Conservation (phyloP, 2,888 invertebrate species). For the Electrophaes corylata region DNA sequence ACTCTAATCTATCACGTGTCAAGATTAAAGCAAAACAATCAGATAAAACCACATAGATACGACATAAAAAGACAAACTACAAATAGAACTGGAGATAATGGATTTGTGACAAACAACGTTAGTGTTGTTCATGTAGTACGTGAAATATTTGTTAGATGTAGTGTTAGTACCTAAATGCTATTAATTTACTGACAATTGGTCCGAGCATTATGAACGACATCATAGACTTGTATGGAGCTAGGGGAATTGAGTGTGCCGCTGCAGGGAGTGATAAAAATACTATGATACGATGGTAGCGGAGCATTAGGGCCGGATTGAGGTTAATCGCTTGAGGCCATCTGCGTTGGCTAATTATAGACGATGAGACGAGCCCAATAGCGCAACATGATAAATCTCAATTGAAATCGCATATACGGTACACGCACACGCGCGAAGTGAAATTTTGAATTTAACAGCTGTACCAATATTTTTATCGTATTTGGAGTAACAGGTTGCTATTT, state of each 20-base stretch:
- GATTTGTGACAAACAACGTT: conserved; percentile 23
- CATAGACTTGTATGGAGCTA: conserved; percentile 45
- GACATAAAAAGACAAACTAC: conserved; percentile 29
- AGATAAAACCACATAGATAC: conserved; percentile 29
- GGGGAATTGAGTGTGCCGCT: conserved; percentile 49
- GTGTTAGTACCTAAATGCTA: conserved; percentile 11
- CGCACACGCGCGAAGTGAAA: conserved; percentile 42
- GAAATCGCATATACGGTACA: conserved; percentile 54
- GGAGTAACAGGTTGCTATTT: not conserved
- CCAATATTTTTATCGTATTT: not conserved
- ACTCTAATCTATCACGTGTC: conserved; percentile 28
- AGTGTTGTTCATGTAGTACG: conserved; percentile 10
- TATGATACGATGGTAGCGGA: conserved; percentile 62
- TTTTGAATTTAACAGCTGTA: conserved; percentile 28
- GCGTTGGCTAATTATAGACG: conserved; percentile 79
- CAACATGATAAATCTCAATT: conserved; percentile 67
- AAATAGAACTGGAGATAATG: conserved; percentile 29
- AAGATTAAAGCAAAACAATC: conserved; percentile 34
- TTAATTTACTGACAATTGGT: conserved; percentile 37
- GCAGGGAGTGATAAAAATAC: conserved; percentile 75
- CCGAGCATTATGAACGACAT: conserved; percentile 34
- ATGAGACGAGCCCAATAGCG: conserved; percentile 68
- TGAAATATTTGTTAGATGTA: not conserved
- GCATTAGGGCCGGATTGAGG: conserved; percentile 79
- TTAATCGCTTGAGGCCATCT: conserved; percentile 82